These are phyloP conservation scores for Neodiprion pinetum DNA, from an alignment of 1,140 invertebrate genomes.

Conservation along the genomic window DNA sequence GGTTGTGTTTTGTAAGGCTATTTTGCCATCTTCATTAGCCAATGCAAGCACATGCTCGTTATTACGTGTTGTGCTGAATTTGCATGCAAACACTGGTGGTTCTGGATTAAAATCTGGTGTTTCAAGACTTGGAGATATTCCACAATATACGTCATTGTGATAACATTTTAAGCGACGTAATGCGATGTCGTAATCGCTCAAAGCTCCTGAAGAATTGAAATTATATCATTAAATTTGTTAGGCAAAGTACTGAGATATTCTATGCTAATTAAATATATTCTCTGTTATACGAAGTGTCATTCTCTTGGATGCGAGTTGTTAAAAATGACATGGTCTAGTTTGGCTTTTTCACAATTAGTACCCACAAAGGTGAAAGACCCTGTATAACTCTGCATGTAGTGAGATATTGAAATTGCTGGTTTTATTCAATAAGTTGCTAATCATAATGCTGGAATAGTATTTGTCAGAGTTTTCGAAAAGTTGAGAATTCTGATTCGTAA, in stretches of 20 bases:
- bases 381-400: too few species aligned
- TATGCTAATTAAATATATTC: not conserved
- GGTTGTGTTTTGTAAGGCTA: slow-evolving; percentile 69
- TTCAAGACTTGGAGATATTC: slow-evolving; percentile 49
- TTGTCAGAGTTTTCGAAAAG: too few species aligned
- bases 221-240: not conserved
- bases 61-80: slow-evolving; percentile 58
- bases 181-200: slow-evolving; percentile 49
- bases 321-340: too few species aligned
- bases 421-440: too few species aligned
- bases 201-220: slow-evolving; percentile 37
- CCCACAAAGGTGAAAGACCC: too few species aligned
- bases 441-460: too few species aligned
- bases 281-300: too few species aligned
- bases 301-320: too few species aligned
- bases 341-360: too few species aligned
- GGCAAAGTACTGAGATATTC: not conserved
- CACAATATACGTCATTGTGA: slow-evolving; percentile 47
- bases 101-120: slow-evolving; percentile 41
- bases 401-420: too few species aligned
- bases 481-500: too few species aligned
- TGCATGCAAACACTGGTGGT: slow-evolving; percentile 57
- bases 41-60: slow-evolving; percentile 77
- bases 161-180: slow-evolving; percentile 51
- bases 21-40: slow-evolving; percentile 84